Base-by-base conservation (phyloP, 2,888 invertebrate species). In the Sialis fuliginosa region DNA sequence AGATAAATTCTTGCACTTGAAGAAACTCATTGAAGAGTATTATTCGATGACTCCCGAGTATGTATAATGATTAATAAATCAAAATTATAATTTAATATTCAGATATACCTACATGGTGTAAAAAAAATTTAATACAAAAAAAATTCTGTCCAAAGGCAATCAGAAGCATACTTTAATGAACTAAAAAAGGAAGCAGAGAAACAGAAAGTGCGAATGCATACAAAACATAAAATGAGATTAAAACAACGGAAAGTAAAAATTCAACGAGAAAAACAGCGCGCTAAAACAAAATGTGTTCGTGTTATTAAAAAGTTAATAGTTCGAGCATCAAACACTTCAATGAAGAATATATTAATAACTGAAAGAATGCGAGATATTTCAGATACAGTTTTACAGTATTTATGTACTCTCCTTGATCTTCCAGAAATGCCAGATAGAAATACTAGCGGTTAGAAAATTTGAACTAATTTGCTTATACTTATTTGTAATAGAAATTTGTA, bases 371-470 rank as follows among this genome's bases (percentile, higher is more conserved):
- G 74, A 46, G 70, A 71, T 53, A 68, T 75, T 42, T 72, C 75
- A 4, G 72, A 75, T 52, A 70, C 72, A 4, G 69, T 76, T 12
- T 56, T 75, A 52, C 71, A 72, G 52, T 63, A 72, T 52, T 67
- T 76, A 5, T 72, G 74, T 47, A 70, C 72, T 53, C 64, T 75
- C 54, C 61, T 92, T 85, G 89, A 93, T 88, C 62, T 96, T 22
- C 22, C 22, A 87, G 71, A 83, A 79, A 67, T 93, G 82, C 74
- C 95, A 85, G 65, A 95, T 92, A 74, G 85, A 85, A 46, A 50
- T 6, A 49, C 52, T 34, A 49, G 30, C 22, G 55, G 55, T 51
- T 51, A 44, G 6, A 37, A 6, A 37, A 7, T 6, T 10, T 37
- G 12, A 37, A 10, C 6, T 6, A 37, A 7, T 37, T 7, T 7